phyloP scores from a whole-genome alignment of 2,797 vertebrate genomes.

The Hippocampus kuda region DNA sequence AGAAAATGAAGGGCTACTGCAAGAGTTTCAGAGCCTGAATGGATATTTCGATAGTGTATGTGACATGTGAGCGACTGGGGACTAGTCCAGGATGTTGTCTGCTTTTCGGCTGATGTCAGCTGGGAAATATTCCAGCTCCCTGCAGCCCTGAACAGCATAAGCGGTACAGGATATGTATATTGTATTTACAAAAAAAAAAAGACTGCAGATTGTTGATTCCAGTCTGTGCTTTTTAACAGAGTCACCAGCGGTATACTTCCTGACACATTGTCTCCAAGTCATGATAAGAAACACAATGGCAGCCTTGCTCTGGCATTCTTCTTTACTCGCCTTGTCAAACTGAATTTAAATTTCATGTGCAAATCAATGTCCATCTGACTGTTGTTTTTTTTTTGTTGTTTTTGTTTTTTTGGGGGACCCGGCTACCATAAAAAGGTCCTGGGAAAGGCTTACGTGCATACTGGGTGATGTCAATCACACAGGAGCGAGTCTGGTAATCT shows the following conservation, averaged over 20 bases:
- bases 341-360: background rate
- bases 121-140: background rate
- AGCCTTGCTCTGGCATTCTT: background rate
- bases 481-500: conserved; percentile 1
- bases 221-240: background rate
- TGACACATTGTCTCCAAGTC: background rate
- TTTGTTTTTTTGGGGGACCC: too few species aligned
- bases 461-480: conserved; percentile 6
- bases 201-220: background rate
- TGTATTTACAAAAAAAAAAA: background rate
- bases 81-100: background rate
- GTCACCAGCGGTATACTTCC: background rate
- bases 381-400: background rate
- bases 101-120: background rate
- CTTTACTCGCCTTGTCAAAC: background rate
- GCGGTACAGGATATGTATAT: background rate
- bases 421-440: background rate
- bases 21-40: too few species aligned
- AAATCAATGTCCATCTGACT: background rate
- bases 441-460: background rate
- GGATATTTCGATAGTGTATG: too few species aligned
- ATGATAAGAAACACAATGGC: background rate
- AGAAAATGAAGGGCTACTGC: too few species aligned
- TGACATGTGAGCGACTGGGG: background rate
- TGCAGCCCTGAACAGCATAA: background rate